Evolutionary conservation across 2,888 invertebrate genomes (phyloP), one percentile per base, ranked within the genome.

Genomic region (Athrips mouffetella): DNA sequence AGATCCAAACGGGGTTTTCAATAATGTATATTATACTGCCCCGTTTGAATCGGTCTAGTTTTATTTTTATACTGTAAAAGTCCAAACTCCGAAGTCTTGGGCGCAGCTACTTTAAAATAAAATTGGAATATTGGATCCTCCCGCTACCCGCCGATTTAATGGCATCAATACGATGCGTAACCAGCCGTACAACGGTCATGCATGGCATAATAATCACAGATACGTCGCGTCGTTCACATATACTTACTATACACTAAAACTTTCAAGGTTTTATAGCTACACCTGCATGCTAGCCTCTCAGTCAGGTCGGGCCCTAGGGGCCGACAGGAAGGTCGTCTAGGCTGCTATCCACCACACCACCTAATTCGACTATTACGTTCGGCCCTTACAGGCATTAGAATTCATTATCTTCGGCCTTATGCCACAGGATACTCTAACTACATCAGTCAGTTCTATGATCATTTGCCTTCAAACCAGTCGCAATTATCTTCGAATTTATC

Each of bases 401-500:
- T 46, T 33, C 21, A 46, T 46, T 46, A 46, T 31, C 2, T 37
- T 52, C 51, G 60, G 53, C 63, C 69, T 67, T 69, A 27, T 30
- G 10, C 31, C 31, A 15, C 30, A 35, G 45, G 48, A 49, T 30
- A 39, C 39, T 27, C 25, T 25, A 44, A 21, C 46, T 51, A 51
- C 54, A 50, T 54, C 54, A 53, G 62, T 67, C 61, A 72, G 70
- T 72, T 55, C 51, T 60, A 53, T 62, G 62, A 61, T 62, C 59
- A 68, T 62, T 58, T 47, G 57, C 52, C 52, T 52, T 52, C 23
- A 29, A 30, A 20, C 25, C 33, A 21, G 15, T 45, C 35, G 33
- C 20, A 45, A 45, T 35, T 35, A 45, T 35, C 35, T 10, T 3
- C 10, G 4, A 4, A 15, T 8, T n/a, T n/a, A n/a, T 21, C 20